These are phyloP conservation scores for Aromia moschata DNA, from an alignment of 2,888 invertebrate genomes.

Conservation along the genomic window DNA sequence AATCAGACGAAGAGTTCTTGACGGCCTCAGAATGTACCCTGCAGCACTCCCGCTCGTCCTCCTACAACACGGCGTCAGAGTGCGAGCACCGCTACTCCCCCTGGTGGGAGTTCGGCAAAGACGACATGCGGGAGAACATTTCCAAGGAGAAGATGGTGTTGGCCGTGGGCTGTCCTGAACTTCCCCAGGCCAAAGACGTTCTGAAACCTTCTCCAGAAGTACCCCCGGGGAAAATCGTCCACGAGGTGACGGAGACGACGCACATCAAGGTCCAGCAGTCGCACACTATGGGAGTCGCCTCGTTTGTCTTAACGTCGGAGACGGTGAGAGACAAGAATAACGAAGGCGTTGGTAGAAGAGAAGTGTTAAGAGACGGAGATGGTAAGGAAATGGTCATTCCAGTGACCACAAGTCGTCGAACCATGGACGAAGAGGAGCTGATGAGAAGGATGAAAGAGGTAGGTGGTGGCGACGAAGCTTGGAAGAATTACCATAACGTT, in stretches of 20 bases:
- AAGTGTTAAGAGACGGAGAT: slow-evolving; percentile 36
- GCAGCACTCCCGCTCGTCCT: slow-evolving; percentile 73
- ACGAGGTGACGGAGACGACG: slow-evolving; percentile 66
- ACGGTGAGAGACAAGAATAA: slow-evolving; percentile 60
- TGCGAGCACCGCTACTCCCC: slow-evolving; percentile 68
- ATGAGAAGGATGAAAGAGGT: slow-evolving; percentile 64
- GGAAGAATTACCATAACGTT: slow-evolving; percentile 65
- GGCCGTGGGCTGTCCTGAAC: slow-evolving; percentile 60
- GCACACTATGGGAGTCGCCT: slow-evolving; percentile 65
- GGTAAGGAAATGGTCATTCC: slow-evolving; percentile 33
- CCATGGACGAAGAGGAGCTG: slow-evolving; percentile 59
- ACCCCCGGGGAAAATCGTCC: slow-evolving; percentile 64
- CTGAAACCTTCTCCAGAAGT: slow-evolving; percentile 60
- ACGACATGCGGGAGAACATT: slow-evolving; percentile 54
- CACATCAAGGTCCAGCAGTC: slow-evolving; percentile 66
- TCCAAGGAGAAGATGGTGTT: slow-evolving; percentile 62
- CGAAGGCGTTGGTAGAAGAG: slow-evolving; percentile 42
- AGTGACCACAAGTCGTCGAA: slow-evolving; percentile 37
- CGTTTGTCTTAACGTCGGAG: slow-evolving; percentile 66
- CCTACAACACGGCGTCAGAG: slow-evolving; percentile 75
- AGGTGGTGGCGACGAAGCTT: slow-evolving; percentile 61
- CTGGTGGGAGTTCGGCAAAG: slow-evolving; percentile 68
- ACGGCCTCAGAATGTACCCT: slow-evolving; percentile 76
- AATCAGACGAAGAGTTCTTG: slow-evolving; percentile 70
- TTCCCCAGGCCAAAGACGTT: slow-evolving; percentile 56